These are phyloP conservation scores for Tricholauxania praeusta DNA, from an alignment of 2,888 invertebrate genomes.

Conservation along the genomic window DNA sequence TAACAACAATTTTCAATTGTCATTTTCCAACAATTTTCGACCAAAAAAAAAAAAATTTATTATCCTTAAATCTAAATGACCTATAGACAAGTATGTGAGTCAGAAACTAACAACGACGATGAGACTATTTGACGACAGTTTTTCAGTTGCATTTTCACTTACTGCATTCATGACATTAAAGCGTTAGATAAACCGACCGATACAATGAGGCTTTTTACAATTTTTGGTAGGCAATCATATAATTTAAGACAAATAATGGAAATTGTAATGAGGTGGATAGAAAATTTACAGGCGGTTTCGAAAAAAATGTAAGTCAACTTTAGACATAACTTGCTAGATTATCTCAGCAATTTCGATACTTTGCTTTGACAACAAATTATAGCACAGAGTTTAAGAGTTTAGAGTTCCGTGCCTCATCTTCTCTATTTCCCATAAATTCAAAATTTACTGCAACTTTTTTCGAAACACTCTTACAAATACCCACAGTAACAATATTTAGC, in stretches of 20 bases:
- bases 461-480: no score
- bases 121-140: constrained; percentile 20
- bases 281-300: not conserved
- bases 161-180: no score
- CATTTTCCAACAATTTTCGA: no score
- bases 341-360: no score
- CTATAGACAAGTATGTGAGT: constrained; percentile 7
- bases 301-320: no score
- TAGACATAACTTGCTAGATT: no score
- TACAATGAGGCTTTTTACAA: not conserved
- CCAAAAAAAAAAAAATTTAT: constrained; percentile 12
- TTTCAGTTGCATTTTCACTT: constrained; percentile 32
- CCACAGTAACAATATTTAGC: no score
- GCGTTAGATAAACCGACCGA: no score
- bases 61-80: constrained; percentile 28
- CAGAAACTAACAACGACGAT: not conserved
- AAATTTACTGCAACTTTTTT: no score
- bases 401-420: not conserved
- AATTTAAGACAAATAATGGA: constrained; percentile 37
- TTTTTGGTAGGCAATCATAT: constrained; percentile 25
- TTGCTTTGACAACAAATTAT: no score
- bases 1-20: no score
- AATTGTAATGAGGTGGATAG: not conserved
- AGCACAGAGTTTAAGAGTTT: no score
- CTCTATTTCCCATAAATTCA: not conserved